Evolutionary conservation across 1,140 invertebrate genomes (phyloP).

Genomic region (Eumeta japonica): DNA sequence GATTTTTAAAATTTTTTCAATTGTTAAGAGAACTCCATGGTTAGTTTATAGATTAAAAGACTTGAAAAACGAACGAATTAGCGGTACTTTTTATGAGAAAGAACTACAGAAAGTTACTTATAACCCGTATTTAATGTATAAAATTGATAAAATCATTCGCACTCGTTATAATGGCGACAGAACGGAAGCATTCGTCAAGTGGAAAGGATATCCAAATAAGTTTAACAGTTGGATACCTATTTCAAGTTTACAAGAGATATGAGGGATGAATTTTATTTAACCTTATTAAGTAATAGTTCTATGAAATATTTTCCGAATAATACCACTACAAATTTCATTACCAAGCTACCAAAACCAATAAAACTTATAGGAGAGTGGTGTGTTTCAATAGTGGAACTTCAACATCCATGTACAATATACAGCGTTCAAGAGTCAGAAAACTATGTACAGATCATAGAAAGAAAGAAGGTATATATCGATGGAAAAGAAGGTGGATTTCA

Average conservation of each 20-base stretch:
- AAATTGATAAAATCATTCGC: constrained; percentile 22
- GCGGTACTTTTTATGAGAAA: constrained; percentile 23
- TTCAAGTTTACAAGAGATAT: constrained; percentile 9
- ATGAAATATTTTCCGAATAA: constrained; percentile 25
- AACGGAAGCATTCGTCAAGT: constrained; percentile 21
- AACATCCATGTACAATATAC: constrained; percentile 25
- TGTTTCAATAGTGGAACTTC: constrained; percentile 23
- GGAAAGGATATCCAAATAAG: constrained; percentile 24
- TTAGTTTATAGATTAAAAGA: constrained; percentile 25
- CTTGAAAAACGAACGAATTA: constrained; percentile 20
- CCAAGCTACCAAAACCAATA: constrained; percentile 24
- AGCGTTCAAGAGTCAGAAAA: constrained; percentile 20
- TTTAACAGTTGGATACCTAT: constrained; percentile 16
- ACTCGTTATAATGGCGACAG: constrained; percentile 13
- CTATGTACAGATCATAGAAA: constrained; percentile 12
- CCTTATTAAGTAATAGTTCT: constrained; percentile 21
- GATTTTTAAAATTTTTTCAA: constrained; percentile 26
- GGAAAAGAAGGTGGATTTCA: constrained; percentile 4
- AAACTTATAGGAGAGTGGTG: constrained; percentile 21
- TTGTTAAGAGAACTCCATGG: constrained; percentile 17
- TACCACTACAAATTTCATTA: constrained; percentile 20
- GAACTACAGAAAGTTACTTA: constrained; percentile 16
- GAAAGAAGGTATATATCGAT: constrained; percentile 7
- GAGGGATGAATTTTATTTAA: constrained; percentile 19
- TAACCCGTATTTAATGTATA: constrained; percentile 9